Evolutionary conservation across 2,113 vertebrate species (phyloP).

Genomic region (Euleptes europaea): DNA sequence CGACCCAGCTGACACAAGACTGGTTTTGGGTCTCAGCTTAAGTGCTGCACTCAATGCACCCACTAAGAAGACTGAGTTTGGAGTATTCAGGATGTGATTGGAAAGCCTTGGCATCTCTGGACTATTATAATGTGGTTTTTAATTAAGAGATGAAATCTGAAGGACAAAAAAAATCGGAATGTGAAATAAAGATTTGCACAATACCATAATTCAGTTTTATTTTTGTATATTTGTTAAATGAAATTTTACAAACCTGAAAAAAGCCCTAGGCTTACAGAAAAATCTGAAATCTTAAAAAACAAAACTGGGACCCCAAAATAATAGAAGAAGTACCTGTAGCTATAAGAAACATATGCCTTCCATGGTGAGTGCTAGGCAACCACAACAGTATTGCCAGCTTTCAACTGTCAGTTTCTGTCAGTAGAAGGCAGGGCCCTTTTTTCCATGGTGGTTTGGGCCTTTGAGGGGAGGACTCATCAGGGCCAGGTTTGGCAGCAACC

Average conservation of each 20-base stretch:
- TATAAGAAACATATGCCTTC: too few species aligned
- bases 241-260: not conserved
- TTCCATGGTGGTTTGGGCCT: too few species aligned
- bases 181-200: constrained; percentile 27
- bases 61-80: constrained; percentile 87
- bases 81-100: constrained; percentile 91
- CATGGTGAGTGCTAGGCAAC: too few species aligned
- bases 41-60: constrained; percentile 92
- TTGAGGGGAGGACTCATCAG: too few species aligned
- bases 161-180: not conserved
- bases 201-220: not conserved
- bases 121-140: constrained; percentile 1
- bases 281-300: too few species aligned
- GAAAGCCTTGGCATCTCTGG: not conserved
- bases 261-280: too few species aligned
- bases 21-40: constrained; percentile 93
- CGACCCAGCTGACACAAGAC: constrained; percentile 92
- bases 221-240: not conserved
- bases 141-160: not conserved
- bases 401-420: too few species aligned
- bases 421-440: too few species aligned
- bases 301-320: too few species aligned
- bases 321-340: too few species aligned
- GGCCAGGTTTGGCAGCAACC: too few species aligned
- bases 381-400: too few species aligned